Evolutionary conservation across 2,888 invertebrate genomes (phyloP).

Genomic region (Calephelis perditalis): DNA sequence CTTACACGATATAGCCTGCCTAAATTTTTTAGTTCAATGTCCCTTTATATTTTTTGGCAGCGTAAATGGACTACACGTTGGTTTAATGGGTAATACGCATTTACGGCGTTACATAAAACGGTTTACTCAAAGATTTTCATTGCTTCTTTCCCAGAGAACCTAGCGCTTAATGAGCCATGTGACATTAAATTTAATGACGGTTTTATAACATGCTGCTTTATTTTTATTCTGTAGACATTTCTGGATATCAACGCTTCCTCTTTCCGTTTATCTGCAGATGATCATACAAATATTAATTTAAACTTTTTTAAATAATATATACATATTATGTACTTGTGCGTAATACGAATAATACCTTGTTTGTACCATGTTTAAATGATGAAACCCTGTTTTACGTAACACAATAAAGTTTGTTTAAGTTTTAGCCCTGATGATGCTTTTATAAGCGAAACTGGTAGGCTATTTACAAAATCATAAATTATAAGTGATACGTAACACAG

Average conservation of each 20-base stretch:
- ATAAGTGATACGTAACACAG: too few species aligned
- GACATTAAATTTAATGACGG: constrained; percentile 15
- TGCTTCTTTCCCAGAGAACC: constrained; percentile 11
- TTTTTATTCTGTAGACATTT: constrained; percentile 7
- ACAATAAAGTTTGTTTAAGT: too few species aligned
- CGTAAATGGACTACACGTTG: constrained; percentile 7
- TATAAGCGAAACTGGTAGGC: too few species aligned
- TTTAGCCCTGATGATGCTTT: too few species aligned
- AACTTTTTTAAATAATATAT: too few species aligned
- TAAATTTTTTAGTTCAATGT: background rate
- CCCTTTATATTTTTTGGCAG: constrained; percentile 8
- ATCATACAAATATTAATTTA: too few species aligned
- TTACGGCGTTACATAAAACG: constrained; percentile 9
- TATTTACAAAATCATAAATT: too few species aligned
- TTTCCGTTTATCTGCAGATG: background rate
- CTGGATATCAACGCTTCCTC: constrained; percentile 1
- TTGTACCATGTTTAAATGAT: too few species aligned
- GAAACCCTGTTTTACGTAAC: too few species aligned
- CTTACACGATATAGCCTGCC: background rate
- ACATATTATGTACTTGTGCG: too few species aligned
- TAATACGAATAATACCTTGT: too few species aligned
- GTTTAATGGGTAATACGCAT: constrained; percentile 9
- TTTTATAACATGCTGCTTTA: constrained; percentile 11
- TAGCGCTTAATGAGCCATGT: constrained; percentile 6
- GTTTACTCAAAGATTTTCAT: constrained; percentile 11